Evolutionary conservation across 92 coral and sea anemone genomes (phyloP), one percentile per base, ranked within the genome.

Genomic region (Parazoanthus darwini): DNA sequence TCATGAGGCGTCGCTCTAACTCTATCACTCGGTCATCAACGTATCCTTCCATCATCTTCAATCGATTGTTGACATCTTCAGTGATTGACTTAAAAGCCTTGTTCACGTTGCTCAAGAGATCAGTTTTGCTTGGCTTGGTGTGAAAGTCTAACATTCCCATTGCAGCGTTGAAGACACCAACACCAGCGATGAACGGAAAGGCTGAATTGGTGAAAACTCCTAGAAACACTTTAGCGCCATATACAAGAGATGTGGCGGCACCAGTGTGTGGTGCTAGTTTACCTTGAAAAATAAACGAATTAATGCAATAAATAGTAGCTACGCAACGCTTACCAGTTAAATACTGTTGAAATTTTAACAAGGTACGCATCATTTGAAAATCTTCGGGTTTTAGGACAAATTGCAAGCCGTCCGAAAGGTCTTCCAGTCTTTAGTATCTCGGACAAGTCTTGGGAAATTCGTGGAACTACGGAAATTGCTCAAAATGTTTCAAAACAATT

Each of bases 1-100:
- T 78, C 82, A 78, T 43, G 26, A 43, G 58, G 44, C 82, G 82
- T 48, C 39, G 54, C 63, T 78, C 82, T 59, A 46, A 48, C 63
- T 78, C 82, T 5, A 78, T 78, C 16, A 78, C 82, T 74, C 78
- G 25, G 5, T 48, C 78, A 74, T 74, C 78, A 36, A 74, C 78
- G 37, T 74, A 74, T 11, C 82, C 82, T 78, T 78, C 82, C 82
- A 78, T 78, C 36, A 46, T 78, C 63, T 42, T 46, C 82, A 78
- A 25, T 20, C 82, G 59, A 78, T 46, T 78, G 58, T 78, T 78
- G 26, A 46, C 82, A 20, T 78, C 82, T n/a, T 78, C 37, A 5
- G 82, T 78, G 15, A 78, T 58, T 22, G 26, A n/a, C 15, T 43
- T 78, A n/a, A 78, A 25, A 9, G 82, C 82, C 39, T 78, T 78